These are phyloP conservation scores for Heliconius aoede DNA, from an alignment of 2,888 invertebrate species.

Conservation along the genomic window DNA sequence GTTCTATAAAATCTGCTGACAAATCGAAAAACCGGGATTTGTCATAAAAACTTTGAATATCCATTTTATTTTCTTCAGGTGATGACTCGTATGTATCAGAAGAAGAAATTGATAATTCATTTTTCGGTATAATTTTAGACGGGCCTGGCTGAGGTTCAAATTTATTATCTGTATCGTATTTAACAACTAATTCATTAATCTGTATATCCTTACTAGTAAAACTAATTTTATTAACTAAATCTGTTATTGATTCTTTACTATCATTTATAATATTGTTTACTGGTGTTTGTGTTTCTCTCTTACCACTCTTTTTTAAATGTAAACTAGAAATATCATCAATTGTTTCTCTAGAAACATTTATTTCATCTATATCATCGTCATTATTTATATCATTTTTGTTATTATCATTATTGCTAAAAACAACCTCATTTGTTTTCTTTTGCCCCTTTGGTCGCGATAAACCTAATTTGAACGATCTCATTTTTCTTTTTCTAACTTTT, in stretches of 20 bases:
- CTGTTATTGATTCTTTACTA: conserved; percentile 51
- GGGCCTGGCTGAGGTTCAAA: conserved; percentile 71
- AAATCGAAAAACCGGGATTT: conserved; percentile 71
- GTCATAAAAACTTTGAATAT: conserved; percentile 75
- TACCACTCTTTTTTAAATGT: conserved; percentile 56
- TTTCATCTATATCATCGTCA: conserved; percentile 56
- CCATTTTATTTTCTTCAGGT: conserved; percentile 61
- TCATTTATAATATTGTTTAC: neutral
- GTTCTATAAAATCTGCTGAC: conserved; percentile 51
- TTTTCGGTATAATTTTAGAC: conserved; percentile 54
- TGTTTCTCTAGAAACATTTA: conserved; percentile 69
- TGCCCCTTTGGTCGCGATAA: conserved; percentile 69
- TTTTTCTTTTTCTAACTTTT: conserved; percentile 78
- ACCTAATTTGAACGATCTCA: conserved; percentile 73
- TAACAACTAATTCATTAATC: conserved; percentile 54
- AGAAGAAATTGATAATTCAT: conserved; percentile 47
- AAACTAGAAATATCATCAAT: conserved; percentile 63
- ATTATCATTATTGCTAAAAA: conserved; percentile 23
- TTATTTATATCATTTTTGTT: conserved; percentile 46
- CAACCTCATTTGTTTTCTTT: conserved; percentile 16
- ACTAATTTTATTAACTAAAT: conserved; percentile 60
- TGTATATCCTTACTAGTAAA: conserved; percentile 45
- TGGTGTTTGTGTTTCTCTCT: conserved; percentile 23
- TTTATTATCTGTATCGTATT: conserved; percentile 66
- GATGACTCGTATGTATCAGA: conserved; percentile 62